These are phyloP conservation scores for Syrista parreyssii DNA, from an alignment of 2,888 invertebrate species.

Conservation along the genomic window DNA sequence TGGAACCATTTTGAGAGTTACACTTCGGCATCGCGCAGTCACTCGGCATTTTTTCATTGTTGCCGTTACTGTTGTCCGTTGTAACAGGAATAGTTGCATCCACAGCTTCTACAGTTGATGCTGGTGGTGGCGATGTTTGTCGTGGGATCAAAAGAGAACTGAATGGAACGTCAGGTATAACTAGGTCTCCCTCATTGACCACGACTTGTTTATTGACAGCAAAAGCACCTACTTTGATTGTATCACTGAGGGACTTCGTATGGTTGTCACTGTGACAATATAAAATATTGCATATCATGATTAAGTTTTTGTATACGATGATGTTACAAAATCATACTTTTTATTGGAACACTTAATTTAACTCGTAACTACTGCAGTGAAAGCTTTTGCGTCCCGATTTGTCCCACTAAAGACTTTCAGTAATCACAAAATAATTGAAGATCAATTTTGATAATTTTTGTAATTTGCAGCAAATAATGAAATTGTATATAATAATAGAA, in stretches of 20 bases:
- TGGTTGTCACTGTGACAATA: slow-evolving; percentile 71
- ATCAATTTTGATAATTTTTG: no score
- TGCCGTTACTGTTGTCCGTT: slow-evolving; percentile 60
- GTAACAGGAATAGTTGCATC: slow-evolving; percentile 34
- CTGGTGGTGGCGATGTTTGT: slow-evolving; percentile 56
- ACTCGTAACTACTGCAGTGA: neutral
- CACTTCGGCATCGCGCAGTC: slow-evolving; percentile 62
- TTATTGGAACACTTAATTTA: slow-evolving; percentile 3
- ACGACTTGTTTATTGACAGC: slow-evolving; percentile 75
- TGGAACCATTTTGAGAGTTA: slow-evolving; percentile 63
- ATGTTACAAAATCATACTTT: neutral
- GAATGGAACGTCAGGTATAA: slow-evolving; percentile 75
- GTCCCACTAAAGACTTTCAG: no score
- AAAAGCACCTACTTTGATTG: slow-evolving; percentile 82
- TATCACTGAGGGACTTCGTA: slow-evolving; percentile 77
- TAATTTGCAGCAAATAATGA: no score
- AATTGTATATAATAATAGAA: no score
- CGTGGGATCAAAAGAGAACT: slow-evolving; percentile 69
- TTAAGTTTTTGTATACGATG: neutral
- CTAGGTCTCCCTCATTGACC: slow-evolving; percentile 69
- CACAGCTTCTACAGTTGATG: slow-evolving; percentile 38
- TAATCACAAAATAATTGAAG: no score
- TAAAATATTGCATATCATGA: neutral
- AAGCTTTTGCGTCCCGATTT: neutral
- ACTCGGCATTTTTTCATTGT: slow-evolving; percentile 47